Evolutionary conservation across 2,797 vertebrate genomes (phyloP).

Genomic region (Coranthus polyacanthus): DNA sequence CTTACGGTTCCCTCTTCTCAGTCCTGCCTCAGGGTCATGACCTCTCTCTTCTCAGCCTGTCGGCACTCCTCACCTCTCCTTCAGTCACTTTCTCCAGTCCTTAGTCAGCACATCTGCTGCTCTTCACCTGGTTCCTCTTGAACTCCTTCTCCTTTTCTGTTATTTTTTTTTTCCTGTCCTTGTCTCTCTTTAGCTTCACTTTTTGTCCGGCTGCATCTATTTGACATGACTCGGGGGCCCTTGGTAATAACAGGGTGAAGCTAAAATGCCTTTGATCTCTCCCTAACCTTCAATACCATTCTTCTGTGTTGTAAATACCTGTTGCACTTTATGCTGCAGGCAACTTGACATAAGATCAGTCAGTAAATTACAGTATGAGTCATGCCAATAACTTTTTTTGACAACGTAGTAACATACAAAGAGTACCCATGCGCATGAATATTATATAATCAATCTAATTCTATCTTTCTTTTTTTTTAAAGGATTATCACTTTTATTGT

Average conservation of each 20-base stretch:
- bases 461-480: too few species aligned
- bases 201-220: not conserved
- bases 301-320: conserved; percentile 2
- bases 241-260: conserved; percentile 14
- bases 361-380: too few species aligned
- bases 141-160: conserved; percentile 8
- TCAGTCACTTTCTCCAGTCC: conserved; percentile 29
- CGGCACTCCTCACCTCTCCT: conserved; percentile 37
- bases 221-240: not conserved
- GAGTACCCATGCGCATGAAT: too few species aligned
- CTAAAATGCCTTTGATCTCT: conserved; percentile 17
- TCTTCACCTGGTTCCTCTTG: conserved; percentile 36
- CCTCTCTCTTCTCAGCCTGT: conserved; percentile 40
- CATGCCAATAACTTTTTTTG: too few species aligned
- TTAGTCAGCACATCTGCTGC: conserved; percentile 63
- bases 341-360: not conserved
- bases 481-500: too few species aligned
- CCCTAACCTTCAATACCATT: conserved; percentile 13
- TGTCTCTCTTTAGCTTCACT: not conserved
- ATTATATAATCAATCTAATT: too few species aligned
- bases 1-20: conserved; percentile 17
- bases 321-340: conserved; percentile 21
- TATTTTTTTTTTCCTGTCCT: conserved; percentile 15
- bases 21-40: conserved; percentile 24
- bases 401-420: too few species aligned